These are phyloP conservation scores for Aproaerema taeniolella DNA, from an alignment of 2,888 invertebrate species.

Conservation along the genomic window DNA sequence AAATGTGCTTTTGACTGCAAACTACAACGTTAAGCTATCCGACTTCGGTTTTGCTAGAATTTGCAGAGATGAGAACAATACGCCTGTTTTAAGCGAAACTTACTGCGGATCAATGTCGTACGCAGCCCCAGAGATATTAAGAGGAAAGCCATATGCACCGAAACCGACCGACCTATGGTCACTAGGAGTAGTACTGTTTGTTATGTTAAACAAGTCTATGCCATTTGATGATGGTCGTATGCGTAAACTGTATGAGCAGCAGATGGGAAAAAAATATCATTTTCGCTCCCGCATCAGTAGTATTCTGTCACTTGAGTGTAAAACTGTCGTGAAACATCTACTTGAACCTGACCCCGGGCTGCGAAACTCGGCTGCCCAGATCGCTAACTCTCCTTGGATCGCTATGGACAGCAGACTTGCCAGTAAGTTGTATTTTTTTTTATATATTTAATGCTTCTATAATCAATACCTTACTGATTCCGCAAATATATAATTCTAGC, in stretches of 20 bases:
- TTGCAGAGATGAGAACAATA: slow-evolving; percentile 51
- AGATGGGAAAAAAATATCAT: slow-evolving; percentile 80
- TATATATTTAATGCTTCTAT: no score
- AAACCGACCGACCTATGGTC: slow-evolving; percentile 89
- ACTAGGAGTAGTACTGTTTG: slow-evolving; percentile 86
- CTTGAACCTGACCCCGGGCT: slow-evolving; percentile 82
- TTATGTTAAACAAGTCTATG: slow-evolving; percentile 90
- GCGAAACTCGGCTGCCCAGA: slow-evolving; percentile 76
- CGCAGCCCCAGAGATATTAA: slow-evolving; percentile 90
- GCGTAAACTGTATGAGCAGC: slow-evolving; percentile 81
- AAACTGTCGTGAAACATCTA: slow-evolving; percentile 78
- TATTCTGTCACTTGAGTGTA: slow-evolving; percentile 77
- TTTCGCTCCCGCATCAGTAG: slow-evolving; percentile 79
- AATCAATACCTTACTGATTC: background rate
- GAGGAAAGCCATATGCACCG: slow-evolving; percentile 84
- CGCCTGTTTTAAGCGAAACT: slow-evolving; percentile 81
- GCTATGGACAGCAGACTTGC: slow-evolving; percentile 81
- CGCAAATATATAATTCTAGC: slow-evolving; percentile 35
- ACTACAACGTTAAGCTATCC: slow-evolving; percentile 86
- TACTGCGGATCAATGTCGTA: slow-evolving; percentile 93
- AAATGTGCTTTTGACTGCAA: slow-evolving; percentile 83
- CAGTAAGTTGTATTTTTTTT: slow-evolving; percentile 54
- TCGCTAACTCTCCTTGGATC: slow-evolving; percentile 80
- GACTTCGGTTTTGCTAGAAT: slow-evolving; percentile 88
- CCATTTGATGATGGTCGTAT: slow-evolving; percentile 89